Base-by-base conservation (phyloP, 2,888 invertebrate genomes). In the Andrena chrysosceles region DNA sequence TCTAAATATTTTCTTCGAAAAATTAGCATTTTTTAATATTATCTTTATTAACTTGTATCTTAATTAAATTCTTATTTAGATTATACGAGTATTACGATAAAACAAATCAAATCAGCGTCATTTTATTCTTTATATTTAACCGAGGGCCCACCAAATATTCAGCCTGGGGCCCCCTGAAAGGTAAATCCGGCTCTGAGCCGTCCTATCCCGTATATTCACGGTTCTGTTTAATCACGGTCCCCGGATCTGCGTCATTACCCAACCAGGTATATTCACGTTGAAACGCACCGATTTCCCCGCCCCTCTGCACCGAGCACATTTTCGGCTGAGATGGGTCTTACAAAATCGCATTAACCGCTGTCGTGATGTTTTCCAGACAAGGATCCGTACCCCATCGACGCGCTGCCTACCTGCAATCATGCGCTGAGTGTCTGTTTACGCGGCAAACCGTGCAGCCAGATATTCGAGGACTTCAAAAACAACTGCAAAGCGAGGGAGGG, bases 391-490 rank as follows among this genome's bases (percentile, higher is more conserved):
- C 97, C 87, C 54, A 97, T 98, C 90, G 98, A 98, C 94, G 97
- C 98, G 78, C 95, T 98, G 93, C 98, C 98, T 82, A 97, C 97
- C 88, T 98, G 98, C 95, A 98, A 97, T 94, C 98, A 98, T 93
- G 98, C 98, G 63, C 95, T 97, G 91, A 96, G 96, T 91, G 97
- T 97, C 87, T 98, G 98, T 94, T 97, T 97, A 93, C 96, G 96
- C 93, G 97, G 97, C 91, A 96, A 96, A 84, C 96, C 97, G 92
- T 98, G 98, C 94, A 96, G 96, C 88, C 96, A 97, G 90, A 95
- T 98, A 82, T 97, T 97, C 94, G 97, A 97, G 91, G 97, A 97
- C 90, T 98, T 98, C 95, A 97, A 97, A 95, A 95, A 96, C 87
- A 97, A 97, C 93, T 98, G 98, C 95, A 97, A 97, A 94, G 97